phyloP scores from a whole-genome alignment of 1,140 invertebrate genomes.

The Sycophaga agraensis region DNA sequence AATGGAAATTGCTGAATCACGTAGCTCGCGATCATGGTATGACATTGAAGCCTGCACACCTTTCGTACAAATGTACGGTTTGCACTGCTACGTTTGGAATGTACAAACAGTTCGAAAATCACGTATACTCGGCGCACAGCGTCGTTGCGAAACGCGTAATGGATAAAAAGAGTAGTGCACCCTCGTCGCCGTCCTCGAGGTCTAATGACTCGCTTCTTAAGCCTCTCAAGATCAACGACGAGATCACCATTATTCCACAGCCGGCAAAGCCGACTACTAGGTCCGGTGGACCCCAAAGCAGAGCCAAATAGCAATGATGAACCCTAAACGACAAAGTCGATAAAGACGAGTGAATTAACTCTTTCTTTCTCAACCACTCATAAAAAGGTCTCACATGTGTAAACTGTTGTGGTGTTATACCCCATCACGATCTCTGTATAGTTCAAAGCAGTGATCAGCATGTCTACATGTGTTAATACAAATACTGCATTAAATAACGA shows the following conservation, averaged over 20 bases:
- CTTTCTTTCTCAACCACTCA: conserved; percentile 21
- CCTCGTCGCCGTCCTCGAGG: conserved; percentile 56
- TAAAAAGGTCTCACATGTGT: conserved; percentile 23
- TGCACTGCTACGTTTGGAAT: conserved; percentile 92
- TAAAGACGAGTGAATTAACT: conserved; percentile 15
- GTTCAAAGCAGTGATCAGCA: conserved; percentile 35
- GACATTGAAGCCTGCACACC: conserved; percentile 86
- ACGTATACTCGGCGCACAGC: conserved; percentile 90
- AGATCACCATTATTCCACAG: conserved; percentile 90
- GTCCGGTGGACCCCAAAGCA: conserved; percentile 45
- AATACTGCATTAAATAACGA: conserved; percentile 44
- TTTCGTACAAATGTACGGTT: conserved; percentile 93
- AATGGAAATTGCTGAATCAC: conserved; percentile 89
- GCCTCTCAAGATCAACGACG: conserved; percentile 87
- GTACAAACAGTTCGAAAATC: conserved; percentile 93
- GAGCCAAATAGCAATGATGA: conserved; percentile 55
- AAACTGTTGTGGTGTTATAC: conserved; percentile 36
- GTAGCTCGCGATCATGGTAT: conserved; percentile 88
- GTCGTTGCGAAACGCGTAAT: conserved; percentile 78
- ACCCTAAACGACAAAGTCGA: background rate
- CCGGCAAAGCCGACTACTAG: conserved; percentile 63
- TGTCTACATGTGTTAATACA: conserved; percentile 52
- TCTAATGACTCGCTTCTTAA: conserved; percentile 74
- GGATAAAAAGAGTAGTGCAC: conserved; percentile 65
- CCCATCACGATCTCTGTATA: conserved; percentile 36